Evolutionary conservation across 2,797 vertebrate genomes (phyloP).

Genomic region (Antennarius maculatus): DNA sequence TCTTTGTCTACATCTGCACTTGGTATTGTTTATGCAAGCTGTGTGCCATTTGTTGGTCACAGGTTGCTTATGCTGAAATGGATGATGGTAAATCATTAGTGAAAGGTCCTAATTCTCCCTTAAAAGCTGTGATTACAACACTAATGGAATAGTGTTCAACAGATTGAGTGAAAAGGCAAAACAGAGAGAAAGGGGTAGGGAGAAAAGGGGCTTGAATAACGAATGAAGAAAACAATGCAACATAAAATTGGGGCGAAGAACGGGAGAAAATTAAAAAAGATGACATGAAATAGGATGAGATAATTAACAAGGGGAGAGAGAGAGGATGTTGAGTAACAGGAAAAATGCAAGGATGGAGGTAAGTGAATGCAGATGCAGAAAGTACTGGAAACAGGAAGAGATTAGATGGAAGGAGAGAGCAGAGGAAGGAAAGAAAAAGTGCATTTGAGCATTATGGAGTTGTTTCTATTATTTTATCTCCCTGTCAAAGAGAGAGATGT

Average conservation of each 20-base stretch:
- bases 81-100: slow-evolving; percentile 53
- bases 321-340: slow-evolving; percentile 4
- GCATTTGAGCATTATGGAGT: slow-evolving; percentile 3
- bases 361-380: slow-evolving; percentile 50
- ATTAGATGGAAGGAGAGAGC: slow-evolving; percentile 22
- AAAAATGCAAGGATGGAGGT: slow-evolving; percentile 28
- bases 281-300: slow-evolving; percentile 31
- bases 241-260: slow-evolving; percentile 34
- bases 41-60: slow-evolving; percentile 27
- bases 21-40: slow-evolving; percentile 7
- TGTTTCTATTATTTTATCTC: neutral
- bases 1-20: slow-evolving; percentile 22
- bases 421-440: slow-evolving; percentile 7
- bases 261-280: slow-evolving; percentile 20
- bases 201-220: slow-evolving; percentile 2
- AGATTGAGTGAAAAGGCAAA: slow-evolving; percentile 8
- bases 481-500: neutral
- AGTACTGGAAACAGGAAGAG: slow-evolving; percentile 16
- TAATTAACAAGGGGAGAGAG: too few relatives aligned
- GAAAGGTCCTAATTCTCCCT: slow-evolving; percentile 60
- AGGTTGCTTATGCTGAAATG: slow-evolving; percentile 43
- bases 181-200: neutral
- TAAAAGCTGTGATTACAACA: slow-evolving; percentile 49
- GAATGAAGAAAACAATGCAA: slow-evolving; percentile 19
- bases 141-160: slow-evolving; percentile 32